phyloP scores from a whole-genome alignment of 2,888 invertebrate species.

The Pomacea canaliculata region DNA sequence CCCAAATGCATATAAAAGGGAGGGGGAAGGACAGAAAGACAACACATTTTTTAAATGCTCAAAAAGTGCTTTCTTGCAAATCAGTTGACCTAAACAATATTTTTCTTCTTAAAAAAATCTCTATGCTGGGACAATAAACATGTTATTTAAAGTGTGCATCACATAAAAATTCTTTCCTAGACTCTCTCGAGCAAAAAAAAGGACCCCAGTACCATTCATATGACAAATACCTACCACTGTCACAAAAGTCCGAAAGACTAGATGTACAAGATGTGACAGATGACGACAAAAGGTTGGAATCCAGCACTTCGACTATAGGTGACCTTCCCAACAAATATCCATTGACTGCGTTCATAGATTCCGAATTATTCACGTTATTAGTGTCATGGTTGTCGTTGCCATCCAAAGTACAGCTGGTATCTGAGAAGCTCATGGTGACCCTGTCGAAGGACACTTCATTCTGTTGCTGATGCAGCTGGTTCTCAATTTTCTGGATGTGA shows the following conservation, averaged over 20 bases:
- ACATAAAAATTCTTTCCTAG: too few species aligned
- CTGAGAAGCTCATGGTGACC: background rate
- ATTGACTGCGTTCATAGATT: constrained; percentile 9
- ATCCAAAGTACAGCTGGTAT: background rate
- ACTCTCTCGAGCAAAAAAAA: too few species aligned
- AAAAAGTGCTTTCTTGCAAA: too few species aligned
- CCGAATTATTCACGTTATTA: background rate
- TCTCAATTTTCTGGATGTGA: constrained; percentile 34
- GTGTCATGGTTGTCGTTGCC: constrained; percentile 8
- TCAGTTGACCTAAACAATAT: too few species aligned
- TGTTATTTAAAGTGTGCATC: too few species aligned
- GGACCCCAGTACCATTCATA: background rate
- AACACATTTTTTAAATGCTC: too few species aligned
- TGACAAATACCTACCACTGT: constrained; percentile 34
- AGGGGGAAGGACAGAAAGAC: too few species aligned
- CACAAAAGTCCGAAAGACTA: constrained; percentile 24
- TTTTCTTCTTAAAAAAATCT: too few species aligned
- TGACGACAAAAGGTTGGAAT: constrained; percentile 12
- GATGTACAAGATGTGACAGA: constrained; percentile 21
- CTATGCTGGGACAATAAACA: too few species aligned
- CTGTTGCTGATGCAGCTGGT: constrained; percentile 27
- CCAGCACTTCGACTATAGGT: background rate
- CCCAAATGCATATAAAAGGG: too few species aligned
- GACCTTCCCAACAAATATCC: background rate
- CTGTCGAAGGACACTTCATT: constrained; percentile 19